Evolutionary conservation across 2,888 invertebrate species (phyloP), one percentile per base, ranked within the genome.

Genomic region (Osmoderma eremita): DNA sequence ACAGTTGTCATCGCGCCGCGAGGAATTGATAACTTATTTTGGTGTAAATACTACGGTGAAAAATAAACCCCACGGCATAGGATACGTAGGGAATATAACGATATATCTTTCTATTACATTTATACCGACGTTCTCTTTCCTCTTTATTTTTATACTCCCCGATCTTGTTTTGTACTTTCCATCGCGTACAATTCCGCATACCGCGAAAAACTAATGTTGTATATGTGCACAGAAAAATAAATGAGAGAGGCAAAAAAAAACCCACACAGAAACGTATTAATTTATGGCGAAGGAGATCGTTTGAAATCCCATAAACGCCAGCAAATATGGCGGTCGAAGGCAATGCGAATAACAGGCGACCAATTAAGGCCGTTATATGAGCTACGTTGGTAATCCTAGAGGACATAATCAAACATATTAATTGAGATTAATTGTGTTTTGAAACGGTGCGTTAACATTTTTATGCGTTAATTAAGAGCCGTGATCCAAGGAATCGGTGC

Each of bases 21-120:
- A 71, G 73, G 58, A 73, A 78, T 78, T 80, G 77, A 81, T 80
- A 79, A 79, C 80, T 81, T 79, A 80, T 78, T 80, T 78, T 63
- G 51, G 38, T 49, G 41, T 51, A 41, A 74, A 75, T 76, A 76
- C 75, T 73, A 70, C 73, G 64, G 45, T 30, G 22, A 65, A 69
- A 64, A 53, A 63, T 63, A 51, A 61, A 63, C 50, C 42, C 58
- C 17, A 42, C 13, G 1, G 20, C 17, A n/a, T n/a, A n/a, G 20
- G 12, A 48, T 48, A 48, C 8, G 17, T 10, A 24, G 12, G 2
- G 20, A 12, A 54, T 56, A n/a, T 41, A 15, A 12, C 12, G 13
- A 45, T 30, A 45, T 58, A 45, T 58, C 39, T n/a, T 13, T 42
- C 42, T 42, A 30, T 51, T 51, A 51, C 24, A 51, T 58, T 30